Evolutionary conservation across 2,113 vertebrate species (phyloP), one percentile per base, ranked within the genome.

Genomic region (Epinephelus lanceolatus): DNA sequence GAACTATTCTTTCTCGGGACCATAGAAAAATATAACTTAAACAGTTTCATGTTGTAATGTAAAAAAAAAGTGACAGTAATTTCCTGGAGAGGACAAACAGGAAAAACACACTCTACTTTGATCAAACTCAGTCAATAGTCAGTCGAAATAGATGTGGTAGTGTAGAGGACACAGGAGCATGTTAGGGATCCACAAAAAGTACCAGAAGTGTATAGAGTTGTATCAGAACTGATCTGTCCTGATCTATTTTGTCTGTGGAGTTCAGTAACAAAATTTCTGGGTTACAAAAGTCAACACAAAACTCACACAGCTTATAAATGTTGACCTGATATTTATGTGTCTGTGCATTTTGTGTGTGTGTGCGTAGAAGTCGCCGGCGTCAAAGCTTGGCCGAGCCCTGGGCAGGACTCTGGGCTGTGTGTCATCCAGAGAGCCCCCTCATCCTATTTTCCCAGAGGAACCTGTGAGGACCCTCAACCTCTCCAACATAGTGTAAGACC

Each of bases 391-490:
- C 88, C 97, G 96, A 66, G 98, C 98, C 63, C 97, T 99, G 88
- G 96, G 98, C 89, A 97, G 96, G 81, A 99, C 98, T 2, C 95
- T 99, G 55, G 98, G 98, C 21, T 99, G 98, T 0, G 97, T 97
- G 0, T 97, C 98, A 0, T 97, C 96, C 51, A 90, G 97, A 90
- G 97, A 99, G 3, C 95, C 96, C 0, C 93, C 96, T 0, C 98
- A 97, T 73, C 98, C 97, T 0, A 78, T 99, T 3, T 99, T 97
- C 86, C 97, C 98, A 0, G 98, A 99, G 91, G 96, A 97, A 86
- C 98, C 98, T 0, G 97, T 97, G 84, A 96, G 96, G 92, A 97
- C 97, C 1, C 96, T 99, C 1, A 97, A 99, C 84, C 96, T 99
- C 21, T 93, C 97, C 27, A 97, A 98, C 71, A 96, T 98, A 5